Evolutionary conservation across 2,888 invertebrate species (phyloP), one percentile per base, ranked within the genome.

Genomic region (Drosophila anomelani): DNA sequence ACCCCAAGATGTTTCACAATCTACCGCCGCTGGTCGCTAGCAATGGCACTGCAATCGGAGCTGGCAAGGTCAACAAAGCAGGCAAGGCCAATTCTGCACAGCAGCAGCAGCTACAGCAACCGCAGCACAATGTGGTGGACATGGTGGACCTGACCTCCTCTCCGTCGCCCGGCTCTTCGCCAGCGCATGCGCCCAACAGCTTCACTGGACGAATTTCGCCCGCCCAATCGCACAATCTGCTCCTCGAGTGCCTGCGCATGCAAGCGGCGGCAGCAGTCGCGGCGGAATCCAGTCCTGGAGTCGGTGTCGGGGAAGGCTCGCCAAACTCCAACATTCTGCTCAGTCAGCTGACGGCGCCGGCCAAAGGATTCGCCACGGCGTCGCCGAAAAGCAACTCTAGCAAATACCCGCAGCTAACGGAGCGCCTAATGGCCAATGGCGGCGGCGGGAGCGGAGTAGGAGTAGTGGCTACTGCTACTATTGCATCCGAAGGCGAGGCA

Each of bases 121-220:
- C 56, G 36, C 72, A 79, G 56, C 80, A 87, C 43, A 82, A 85
- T 46, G 84, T 89, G 20, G 88, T 92, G 43, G 92, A 92, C 49
- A 91, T 91, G 32, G 92, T 92, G 34, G 92, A 92, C 75, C 70
- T 92, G 55, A 92, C 92, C 12, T 91, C 91, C 15, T 92, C 92
- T 4, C 92, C 92, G 1, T 92, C 92, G 20, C 91, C 92, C 1
- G 89, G 91, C 1, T 89, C 91, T 4, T 91, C 92, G 56, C 92
- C 92, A 6, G 80, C 88, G 4, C 91, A 86, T 59, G 47, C 51
- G 4, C 17, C 55, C 34, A 67, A 55, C 15, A 55, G 44, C 39
- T 72, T 72, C 20, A 13, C 47, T 2, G 70, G 53, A 4, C 57
- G 67, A 9, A 55, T 69, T 43, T 68, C 75, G 8, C 57, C 71